phyloP scores from a whole-genome alignment of 2,888 invertebrate species.

The Agrilus mali region DNA sequence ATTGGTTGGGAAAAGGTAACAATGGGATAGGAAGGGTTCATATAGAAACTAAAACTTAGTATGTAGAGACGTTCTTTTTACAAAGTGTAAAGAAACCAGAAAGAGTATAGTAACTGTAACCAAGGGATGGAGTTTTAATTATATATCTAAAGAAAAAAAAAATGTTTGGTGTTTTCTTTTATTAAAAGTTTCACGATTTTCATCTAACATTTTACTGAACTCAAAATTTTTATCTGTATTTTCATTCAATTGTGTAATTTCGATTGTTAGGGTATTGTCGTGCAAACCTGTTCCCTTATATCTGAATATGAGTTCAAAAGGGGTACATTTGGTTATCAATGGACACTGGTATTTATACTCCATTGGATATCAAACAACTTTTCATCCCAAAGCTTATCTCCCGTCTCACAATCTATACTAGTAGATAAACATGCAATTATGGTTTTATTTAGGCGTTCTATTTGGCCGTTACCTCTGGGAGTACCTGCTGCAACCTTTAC shows the following conservation, averaged over 20 bases:
- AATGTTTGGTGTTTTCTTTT: no score
- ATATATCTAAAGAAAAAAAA: no score
- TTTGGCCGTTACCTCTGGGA: no score
- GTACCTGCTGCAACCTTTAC: conserved; percentile 9
- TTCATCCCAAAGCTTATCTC: conserved; percentile 2
- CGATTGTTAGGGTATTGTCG: neutral
- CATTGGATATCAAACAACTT: conserved; percentile 3
- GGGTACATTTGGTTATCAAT: conserved; percentile 2
- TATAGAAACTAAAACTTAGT: no score
- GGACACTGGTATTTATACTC: conserved; percentile 1
- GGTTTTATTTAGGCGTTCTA: conserved; percentile 6
- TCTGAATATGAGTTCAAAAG: conserved; percentile 1
- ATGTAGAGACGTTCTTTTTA: no score
- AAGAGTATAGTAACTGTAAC: no score
- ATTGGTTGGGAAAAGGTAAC: no score
- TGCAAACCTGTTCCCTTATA: neutral
- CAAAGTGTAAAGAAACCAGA: no score
- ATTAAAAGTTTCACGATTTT: no score
- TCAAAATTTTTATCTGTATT: neutral
- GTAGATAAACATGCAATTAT: conserved; percentile 2
- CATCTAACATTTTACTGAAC: no score
- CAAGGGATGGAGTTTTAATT: no score
- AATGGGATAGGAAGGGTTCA: no score
- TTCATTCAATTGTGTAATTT: neutral
- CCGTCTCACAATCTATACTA: conserved; percentile 1